A percentile compares a stretch with the other conserved stretches of the same genome.
Evolutionary conservation across 2,888 invertebrate genomes (phyloP).

Genomic region (Hoplodrina ambigua): DNA sequence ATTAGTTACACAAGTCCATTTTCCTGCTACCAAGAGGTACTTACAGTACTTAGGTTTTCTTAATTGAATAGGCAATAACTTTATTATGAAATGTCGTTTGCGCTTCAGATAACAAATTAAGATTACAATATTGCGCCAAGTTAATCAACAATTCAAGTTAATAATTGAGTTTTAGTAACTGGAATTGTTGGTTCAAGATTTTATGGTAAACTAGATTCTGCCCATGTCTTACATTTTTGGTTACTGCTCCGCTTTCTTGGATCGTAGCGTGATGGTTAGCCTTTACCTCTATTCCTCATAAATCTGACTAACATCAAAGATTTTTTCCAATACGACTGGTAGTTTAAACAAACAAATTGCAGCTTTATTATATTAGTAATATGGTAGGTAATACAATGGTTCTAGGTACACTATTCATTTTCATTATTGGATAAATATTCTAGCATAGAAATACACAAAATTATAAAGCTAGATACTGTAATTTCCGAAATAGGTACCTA

Average conservation of each 20-base stretch:
- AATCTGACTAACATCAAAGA: too few relatives aligned
- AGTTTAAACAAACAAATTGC: too few relatives aligned
- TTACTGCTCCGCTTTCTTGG: too few relatives aligned
- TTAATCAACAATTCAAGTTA: constrained; percentile 16
- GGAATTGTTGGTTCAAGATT: not conserved
- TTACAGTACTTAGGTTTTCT: not conserved
- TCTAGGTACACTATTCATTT: too few relatives aligned
- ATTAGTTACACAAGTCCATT: not conserved
- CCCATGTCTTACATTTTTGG: too few relatives aligned
- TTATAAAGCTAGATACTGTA: not conserved
- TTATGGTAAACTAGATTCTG: not conserved
- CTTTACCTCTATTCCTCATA: too few relatives aligned
- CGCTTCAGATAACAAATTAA: constrained; percentile 22
- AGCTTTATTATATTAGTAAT: too few relatives aligned
- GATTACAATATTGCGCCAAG: constrained; percentile 21
- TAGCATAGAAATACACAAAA: too few relatives aligned
- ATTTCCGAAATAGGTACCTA: not conserved
- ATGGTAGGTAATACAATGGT: too few relatives aligned
- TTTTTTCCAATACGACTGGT: too few relatives aligned
- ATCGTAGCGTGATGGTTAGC: too few relatives aligned
- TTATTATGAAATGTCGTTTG: constrained; percentile 4
- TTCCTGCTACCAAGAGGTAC: constrained; percentile 16
- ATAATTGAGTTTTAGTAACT: not conserved
- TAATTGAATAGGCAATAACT: constrained; percentile 8
- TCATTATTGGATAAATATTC: too few relatives aligned